Percentiles rank a stretch among this genome's conserved stretches.
Conservation (phyloP, 2,113 vertebrate genomes). For the Sinocyclocheilus anophthalmus region DNA sequence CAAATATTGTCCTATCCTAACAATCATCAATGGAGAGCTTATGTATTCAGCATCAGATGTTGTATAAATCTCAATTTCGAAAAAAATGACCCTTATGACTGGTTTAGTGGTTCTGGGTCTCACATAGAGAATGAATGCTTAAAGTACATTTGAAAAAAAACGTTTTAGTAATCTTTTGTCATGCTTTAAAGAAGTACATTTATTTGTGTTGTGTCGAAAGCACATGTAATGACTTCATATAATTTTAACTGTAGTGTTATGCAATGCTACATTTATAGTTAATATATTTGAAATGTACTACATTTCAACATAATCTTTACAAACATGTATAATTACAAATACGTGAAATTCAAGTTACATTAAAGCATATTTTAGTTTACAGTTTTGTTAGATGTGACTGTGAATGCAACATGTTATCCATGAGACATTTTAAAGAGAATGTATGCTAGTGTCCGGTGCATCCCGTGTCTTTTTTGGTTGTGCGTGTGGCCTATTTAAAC, state of each 20-base stretch:
- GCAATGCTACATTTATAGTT: neutral
- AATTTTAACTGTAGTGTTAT: too few species aligned
- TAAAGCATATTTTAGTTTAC: neutral
- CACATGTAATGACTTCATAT: neutral
- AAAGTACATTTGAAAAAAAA: neutral
- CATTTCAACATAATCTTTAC: neutral
- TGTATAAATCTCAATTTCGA: too few species aligned
- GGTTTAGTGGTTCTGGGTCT: too few species aligned
- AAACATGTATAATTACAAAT: neutral
- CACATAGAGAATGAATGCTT: neutral
- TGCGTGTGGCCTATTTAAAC: conserved; percentile 61
- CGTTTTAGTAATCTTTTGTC: neutral
- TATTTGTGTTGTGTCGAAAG: neutral
- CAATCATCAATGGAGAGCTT: too few species aligned
- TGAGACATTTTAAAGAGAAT: neutral
- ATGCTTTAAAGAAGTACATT: neutral
- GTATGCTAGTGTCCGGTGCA: neutral
- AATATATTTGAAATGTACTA: neutral
- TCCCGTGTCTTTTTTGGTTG: conserved; percentile 3
- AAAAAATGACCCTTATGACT: too few species aligned
- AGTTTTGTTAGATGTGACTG: neutral
- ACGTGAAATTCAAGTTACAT: neutral
- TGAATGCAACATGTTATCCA: neutral
- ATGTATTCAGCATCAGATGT: too few species aligned
- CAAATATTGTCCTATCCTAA: too few species aligned